Evolutionary conservation across 2,797 vertebrate genomes (phyloP).

Genomic region (Lepus townsendii): DNA sequence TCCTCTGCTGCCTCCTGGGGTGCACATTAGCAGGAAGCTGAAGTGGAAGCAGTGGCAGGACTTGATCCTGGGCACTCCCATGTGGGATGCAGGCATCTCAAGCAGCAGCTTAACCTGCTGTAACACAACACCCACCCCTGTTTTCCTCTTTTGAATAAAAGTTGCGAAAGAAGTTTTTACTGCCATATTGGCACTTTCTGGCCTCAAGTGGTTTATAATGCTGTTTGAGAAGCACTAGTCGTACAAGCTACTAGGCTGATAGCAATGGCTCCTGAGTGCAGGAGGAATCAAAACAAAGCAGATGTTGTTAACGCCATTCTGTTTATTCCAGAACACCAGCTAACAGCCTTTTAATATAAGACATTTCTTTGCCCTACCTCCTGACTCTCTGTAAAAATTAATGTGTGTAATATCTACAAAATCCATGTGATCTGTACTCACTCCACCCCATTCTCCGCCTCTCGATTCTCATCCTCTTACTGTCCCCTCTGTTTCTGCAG

Average conservation of each 20-base stretch:
- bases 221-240: not conserved
- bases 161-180: not conserved
- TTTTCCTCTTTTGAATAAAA: slow-evolving; percentile 1
- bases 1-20: too few species aligned
- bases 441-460: not conserved
- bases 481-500: not conserved
- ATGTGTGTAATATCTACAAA: not conserved
- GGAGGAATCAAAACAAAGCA: not conserved
- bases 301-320: not conserved
- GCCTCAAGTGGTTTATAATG: not conserved
- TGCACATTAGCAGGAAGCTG: too few species aligned
- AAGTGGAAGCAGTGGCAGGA: too few species aligned
- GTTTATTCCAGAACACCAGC: not conserved
- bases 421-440: not conserved
- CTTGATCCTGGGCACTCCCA: too few species aligned
- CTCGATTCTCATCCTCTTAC: not conserved
- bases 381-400: not conserved
- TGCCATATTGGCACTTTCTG: not conserved
- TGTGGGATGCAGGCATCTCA: too few species aligned
- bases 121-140: too few species aligned
- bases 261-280: not conserved
- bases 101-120: too few species aligned
- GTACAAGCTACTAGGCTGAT: not conserved
- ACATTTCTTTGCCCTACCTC: not conserved
- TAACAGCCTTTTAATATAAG: not conserved